Evolutionary conservation across 1,140 invertebrate species (phyloP).

Genomic region (Drosophila tristis): DNA sequence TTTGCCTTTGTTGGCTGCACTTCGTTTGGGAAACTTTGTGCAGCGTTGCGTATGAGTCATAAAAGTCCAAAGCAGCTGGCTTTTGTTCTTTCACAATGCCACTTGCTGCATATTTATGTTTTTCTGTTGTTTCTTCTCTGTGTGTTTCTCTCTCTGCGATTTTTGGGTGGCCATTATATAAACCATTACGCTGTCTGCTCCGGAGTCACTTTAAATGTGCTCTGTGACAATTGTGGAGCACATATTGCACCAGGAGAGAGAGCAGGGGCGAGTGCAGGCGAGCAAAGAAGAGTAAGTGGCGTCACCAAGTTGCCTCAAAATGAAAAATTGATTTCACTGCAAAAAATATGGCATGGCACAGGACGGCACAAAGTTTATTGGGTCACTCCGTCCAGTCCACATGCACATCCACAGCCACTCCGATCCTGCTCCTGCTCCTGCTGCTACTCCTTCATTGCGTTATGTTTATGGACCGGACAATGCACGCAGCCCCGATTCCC

Average conservation of each 20-base stretch:
- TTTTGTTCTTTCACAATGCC: conserved; percentile 49
- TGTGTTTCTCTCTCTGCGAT: not conserved
- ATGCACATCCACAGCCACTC: conserved; percentile 10
- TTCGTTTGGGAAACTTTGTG: conserved; percentile 45
- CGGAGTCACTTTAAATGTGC: conserved; percentile 53
- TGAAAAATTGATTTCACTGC: conserved; percentile 77
- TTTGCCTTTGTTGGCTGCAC: conserved; percentile 36
- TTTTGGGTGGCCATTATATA: conserved; percentile 56
- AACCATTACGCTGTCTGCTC: conserved; percentile 66
- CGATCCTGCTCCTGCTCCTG: not conserved
- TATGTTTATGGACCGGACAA: conserved; percentile 61
- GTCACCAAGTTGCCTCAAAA: conserved; percentile 68
- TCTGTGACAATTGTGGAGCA: conserved; percentile 62
- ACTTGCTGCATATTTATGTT: conserved; percentile 72
- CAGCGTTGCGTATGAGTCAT: conserved; percentile 73
- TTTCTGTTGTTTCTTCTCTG: conserved; percentile 25
- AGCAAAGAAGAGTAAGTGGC: conserved; percentile 4
- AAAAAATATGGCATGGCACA: conserved; percentile 58
- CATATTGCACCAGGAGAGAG: conserved; percentile 43
- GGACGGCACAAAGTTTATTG: conserved; percentile 62
- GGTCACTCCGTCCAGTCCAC: conserved; percentile 45
- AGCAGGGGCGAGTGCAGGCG: not conserved
- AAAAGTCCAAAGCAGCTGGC: conserved; percentile 56
- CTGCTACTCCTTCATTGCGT: conserved; percentile 28
- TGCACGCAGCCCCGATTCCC: conserved; percentile 33